These are phyloP conservation scores for Emmelina monodactyla DNA, from an alignment of 2,888 invertebrate genomes.

Conservation along the genomic window DNA sequence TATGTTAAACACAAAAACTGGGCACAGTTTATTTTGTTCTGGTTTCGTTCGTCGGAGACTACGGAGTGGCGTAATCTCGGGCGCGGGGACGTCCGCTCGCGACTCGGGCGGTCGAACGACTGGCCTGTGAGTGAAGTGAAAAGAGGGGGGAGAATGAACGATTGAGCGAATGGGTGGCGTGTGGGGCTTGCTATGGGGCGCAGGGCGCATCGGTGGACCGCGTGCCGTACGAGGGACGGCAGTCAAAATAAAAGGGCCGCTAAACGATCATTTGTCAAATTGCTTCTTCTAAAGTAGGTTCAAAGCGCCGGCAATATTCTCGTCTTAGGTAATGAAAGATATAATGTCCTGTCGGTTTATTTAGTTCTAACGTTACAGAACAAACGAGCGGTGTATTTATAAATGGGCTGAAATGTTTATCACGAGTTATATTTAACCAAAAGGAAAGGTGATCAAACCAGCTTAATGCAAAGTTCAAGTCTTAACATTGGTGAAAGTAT, in stretches of 20 bases:
- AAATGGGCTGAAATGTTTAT: too few relatives aligned
- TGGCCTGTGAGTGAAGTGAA: constrained; percentile 26
- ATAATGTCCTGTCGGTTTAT: too few relatives aligned
- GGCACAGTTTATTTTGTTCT: constrained; percentile 36
- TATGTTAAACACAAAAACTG: constrained; percentile 29
- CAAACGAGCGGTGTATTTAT: too few relatives aligned
- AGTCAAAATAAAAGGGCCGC: constrained; percentile 1
- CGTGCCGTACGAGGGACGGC: not conserved
- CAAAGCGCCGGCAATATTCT: not conserved
- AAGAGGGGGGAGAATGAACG: constrained; percentile 23
- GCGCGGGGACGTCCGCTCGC: constrained; percentile 23
- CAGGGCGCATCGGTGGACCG: constrained; percentile 31
- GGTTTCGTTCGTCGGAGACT: constrained; percentile 43
- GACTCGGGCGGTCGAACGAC: constrained; percentile 40
- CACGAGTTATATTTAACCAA: too few relatives aligned
- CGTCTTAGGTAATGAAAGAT: too few relatives aligned
- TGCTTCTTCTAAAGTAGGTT: not conserved
- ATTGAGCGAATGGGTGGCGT: constrained; percentile 32
- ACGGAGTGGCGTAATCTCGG: constrained; percentile 26
- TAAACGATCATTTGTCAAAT: constrained; percentile 1
- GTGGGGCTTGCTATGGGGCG: constrained; percentile 24
- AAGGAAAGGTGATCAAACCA: too few relatives aligned
- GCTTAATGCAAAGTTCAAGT: too few relatives aligned
- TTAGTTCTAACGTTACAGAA: too few relatives aligned
- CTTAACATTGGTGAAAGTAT: too few relatives aligned